These are phyloP conservation scores for Drosophila colorata DNA, from an alignment of 2,888 invertebrate species.

Conservation along the genomic window DNA sequence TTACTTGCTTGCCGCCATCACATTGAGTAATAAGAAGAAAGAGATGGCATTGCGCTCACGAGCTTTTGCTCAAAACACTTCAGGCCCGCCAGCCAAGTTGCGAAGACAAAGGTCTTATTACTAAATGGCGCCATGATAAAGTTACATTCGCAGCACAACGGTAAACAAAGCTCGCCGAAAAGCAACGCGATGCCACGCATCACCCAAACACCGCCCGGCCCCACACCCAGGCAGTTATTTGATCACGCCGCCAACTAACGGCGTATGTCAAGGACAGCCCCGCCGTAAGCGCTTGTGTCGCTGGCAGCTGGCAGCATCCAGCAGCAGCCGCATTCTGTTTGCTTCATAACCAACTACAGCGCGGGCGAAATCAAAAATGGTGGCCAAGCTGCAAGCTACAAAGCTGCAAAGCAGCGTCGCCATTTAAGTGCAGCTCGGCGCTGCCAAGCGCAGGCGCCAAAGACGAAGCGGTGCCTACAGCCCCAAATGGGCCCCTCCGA, in stretches of 20 bases:
- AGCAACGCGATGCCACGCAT: neutral
- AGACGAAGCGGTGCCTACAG: slow-evolving; percentile 58
- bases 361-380: slow-evolving; percentile 72
- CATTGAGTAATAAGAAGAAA: too few relatives aligned
- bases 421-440: neutral
- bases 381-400: slow-evolving; percentile 70
- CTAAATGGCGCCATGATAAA: slow-evolving; percentile 15
- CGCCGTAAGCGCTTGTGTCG: neutral
- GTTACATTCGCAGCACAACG: slow-evolving; percentile 46
- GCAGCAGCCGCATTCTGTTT: slow-evolving; percentile 70
- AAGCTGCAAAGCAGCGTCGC: slow-evolving; percentile 67
- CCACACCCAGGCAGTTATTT: slow-evolving; percentile 9
- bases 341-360: slow-evolving; percentile 80
- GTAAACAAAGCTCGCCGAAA: slow-evolving; percentile 40
- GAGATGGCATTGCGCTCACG: too few relatives aligned
- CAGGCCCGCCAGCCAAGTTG: too few relatives aligned
- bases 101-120: too few relatives aligned
- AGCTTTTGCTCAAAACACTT: too few relatives aligned
- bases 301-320: slow-evolving; percentile 48
- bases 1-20: slow-evolving; percentile 24
- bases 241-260: slow-evolving; percentile 43
- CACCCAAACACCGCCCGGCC: neutral
- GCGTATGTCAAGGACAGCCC: slow-evolving; percentile 57
- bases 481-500: slow-evolving; percentile 30
- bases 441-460: slow-evolving; percentile 58